phyloP scores from a whole-genome alignment of 2,113 vertebrate species.

The Passer domesticus region DNA sequence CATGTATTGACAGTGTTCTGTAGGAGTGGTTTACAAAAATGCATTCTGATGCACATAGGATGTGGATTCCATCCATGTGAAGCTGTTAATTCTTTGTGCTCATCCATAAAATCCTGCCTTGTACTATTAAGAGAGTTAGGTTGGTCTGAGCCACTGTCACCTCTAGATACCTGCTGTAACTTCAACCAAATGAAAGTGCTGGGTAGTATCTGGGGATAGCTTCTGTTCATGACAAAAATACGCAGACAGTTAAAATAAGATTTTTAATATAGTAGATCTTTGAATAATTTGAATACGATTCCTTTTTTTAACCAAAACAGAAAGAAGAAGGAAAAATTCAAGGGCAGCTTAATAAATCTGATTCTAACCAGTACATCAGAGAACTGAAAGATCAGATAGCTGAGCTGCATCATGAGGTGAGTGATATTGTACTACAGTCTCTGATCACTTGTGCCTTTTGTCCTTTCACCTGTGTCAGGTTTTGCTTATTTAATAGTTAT shows the following conservation, averaged over 20 bases:
- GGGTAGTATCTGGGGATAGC: neutral
- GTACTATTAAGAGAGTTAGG: neutral
- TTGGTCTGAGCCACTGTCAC: neutral
- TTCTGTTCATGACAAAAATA: neutral
- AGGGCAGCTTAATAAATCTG: constrained; percentile 95
- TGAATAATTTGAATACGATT: constrained; percentile 6
- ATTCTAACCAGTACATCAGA: constrained; percentile 93
- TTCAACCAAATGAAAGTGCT: neutral
- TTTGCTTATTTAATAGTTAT: constrained; percentile 8
- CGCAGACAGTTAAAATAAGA: neutral
- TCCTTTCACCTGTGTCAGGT: neutral
- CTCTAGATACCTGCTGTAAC: neutral
- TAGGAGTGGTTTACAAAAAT: neutral
- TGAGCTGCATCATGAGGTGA: constrained; percentile 95
- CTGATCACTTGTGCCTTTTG: constrained; percentile 45
- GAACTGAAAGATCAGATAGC: constrained; percentile 96
- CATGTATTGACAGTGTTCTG: neutral
- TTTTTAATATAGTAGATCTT: neutral
- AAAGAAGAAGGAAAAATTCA: constrained; percentile 98
- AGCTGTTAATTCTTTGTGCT: neutral
- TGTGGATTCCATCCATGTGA: neutral
- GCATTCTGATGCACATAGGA: neutral
- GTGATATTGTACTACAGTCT: constrained; percentile 52
- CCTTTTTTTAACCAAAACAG: constrained; percentile 73
- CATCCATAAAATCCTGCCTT: neutral